Base-by-base conservation (phyloP, 1,140 invertebrate genomes). In the Apolygus lucorum region DNA sequence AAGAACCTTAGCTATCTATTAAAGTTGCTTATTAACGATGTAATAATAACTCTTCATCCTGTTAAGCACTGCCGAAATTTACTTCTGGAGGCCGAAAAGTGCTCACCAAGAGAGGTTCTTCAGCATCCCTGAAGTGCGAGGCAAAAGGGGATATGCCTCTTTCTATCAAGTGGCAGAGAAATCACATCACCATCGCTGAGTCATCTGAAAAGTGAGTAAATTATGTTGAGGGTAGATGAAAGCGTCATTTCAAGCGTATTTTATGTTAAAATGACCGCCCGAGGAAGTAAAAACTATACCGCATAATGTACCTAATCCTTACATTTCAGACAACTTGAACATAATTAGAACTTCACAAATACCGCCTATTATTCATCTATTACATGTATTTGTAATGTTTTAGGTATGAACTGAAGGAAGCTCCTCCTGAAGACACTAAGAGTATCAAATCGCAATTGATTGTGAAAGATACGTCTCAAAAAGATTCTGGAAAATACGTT, bases 401-500 rank as follows among this genome's bases (percentile, higher is more conserved):
- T 54, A 76, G 75, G 66, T 76, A 75, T 62, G 70, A 71, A n/a
- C 63, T 75, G 11, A 73, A 75, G 42, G 73, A 76, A 42, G 72
- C 72, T 21, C 66, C 71, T 27, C 52, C 74, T 27, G 73, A 74
- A 17, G 72, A 73, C 49, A n/a, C n/a, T n/a, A 63, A 63, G 27
- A 63, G 22, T 14, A 77, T 78, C 14, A 72, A 75, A 34, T 79
- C 78, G 1, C 77, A 81, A 52, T 74, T 85, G n/a, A 70, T 77
- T 17, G 77, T 85, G 14, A 74, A 75, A n/a, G 77, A 78, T 29
- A 78, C 81, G 0, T 75, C 77, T 8, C 75, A 79, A 1, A 75
- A 74, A 11, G 84, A 85, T 72, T 80, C 91, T 0, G 91, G 90
- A 0, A 84, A 88, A 24, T 95, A 94, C 78, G 86, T 87, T 13